Conservation (phyloP, 2,113 vertebrate genomes). For the Podiceps cristatus region DNA sequence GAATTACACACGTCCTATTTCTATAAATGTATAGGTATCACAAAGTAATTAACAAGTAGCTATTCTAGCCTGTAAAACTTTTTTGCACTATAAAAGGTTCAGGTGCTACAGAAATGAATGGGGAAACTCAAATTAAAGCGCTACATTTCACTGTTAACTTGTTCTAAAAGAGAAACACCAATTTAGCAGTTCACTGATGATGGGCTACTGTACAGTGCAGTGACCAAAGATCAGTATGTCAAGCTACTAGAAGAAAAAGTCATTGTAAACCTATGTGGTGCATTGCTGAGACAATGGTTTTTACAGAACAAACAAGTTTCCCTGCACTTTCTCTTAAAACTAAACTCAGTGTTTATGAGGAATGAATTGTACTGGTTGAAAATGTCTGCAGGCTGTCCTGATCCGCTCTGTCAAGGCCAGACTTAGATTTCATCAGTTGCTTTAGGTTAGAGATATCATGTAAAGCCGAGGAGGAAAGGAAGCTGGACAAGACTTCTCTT, state of each 20-base stretch:
- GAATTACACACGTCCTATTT: conserved; percentile 37
- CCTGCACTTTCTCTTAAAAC: neutral
- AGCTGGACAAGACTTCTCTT: neutral
- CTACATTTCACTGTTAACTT: neutral
- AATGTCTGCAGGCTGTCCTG: neutral
- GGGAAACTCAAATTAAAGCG: neutral
- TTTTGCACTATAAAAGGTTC: neutral
- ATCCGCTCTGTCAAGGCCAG: neutral
- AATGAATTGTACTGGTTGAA: neutral
- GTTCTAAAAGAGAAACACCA: conserved; percentile 1
- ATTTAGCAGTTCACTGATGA: neutral
- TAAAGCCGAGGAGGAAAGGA: neutral
- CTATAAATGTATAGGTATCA: conserved; percentile 11
- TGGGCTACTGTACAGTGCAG: neutral
- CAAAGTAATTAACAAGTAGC: conserved; percentile 21
- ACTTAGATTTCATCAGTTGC: neutral
- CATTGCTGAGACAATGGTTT: neutral
- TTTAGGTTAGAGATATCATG: neutral
- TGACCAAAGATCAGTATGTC: neutral
- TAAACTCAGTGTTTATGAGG: neutral
- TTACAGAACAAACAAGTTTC: neutral
- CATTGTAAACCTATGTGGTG: neutral
- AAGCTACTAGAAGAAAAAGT: neutral
- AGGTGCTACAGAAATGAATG: neutral
- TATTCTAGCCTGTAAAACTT: neutral